Base-by-base conservation (phyloP, 1,140 invertebrate species). In the Cotesia chilonis region DNA sequence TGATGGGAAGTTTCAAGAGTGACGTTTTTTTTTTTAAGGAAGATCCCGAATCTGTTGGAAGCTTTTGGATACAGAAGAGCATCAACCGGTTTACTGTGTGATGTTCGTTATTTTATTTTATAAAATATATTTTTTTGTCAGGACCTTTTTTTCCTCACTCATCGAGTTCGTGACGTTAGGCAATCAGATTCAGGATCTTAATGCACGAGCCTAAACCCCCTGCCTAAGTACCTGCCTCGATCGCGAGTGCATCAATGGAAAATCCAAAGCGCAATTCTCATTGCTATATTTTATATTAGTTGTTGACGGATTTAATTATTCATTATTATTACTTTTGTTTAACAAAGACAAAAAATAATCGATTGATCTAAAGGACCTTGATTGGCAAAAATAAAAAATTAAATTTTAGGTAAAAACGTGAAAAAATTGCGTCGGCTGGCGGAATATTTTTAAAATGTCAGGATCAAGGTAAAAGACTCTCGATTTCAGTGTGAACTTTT, bases 161-260 rank as follows among this genome's bases (percentile, higher is more conserved):
- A 59, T 59, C 57, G 14, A 59, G 57, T 59, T 59, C n/a, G 57
- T 59, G 57, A 59, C 57, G 57, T 59, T 20, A 59, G 10, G 57
- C 20, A 59, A 59, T 59, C 57, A 28, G 7, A 28, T 20, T 59
- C 57, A 59, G 57, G 57, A 59, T 59, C 60, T 63, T 63, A 63
- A 63, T 63, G 60, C 60, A 41, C 9, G 12, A n/a, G 37, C 37
- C 36, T 36, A n/a, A n/a, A 12, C 37, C 17, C 17, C 35, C 60
- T 41, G 10, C 35, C 36, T 37, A 28, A 59, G 14, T 17, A 28
- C 14, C 7, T 12, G 37, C 60, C 28, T 59, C 28, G 28, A 59
- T 20, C 57, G 20, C 60, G 14, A 41, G 14, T 63, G 36, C 12
- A 38, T 36, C 60, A 63, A n/a, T 12, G 35, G 60, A 63, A 63